Evolutionary conservation across 2,888 invertebrate species (phyloP), one percentile per base, ranked within the genome.

Genomic region (Omphaloscelis lunosa): DNA sequence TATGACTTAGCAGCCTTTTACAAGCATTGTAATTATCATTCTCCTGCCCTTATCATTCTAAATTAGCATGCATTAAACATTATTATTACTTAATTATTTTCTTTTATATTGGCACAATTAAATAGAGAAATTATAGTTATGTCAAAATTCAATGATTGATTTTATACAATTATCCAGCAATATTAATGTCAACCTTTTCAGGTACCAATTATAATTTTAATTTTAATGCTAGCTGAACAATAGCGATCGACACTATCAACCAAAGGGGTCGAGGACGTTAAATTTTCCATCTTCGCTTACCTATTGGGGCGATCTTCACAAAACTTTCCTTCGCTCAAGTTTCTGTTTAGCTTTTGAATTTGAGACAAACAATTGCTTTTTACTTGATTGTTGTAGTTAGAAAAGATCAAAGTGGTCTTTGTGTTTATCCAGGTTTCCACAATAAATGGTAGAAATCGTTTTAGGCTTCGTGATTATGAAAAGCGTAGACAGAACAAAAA

Each of bases 191-290:
- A n/a, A n/a, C n/a, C n/a, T n/a, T n/a, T n/a, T n/a, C n/a, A n/a
- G n/a, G n/a, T n/a, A n/a, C n/a, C n/a, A n/a, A n/a, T n/a, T n/a
- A n/a, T n/a, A n/a, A n/a, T n/a, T n/a, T n/a, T n/a, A n/a, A n/a
- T n/a, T n/a, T n/a, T n/a, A 81, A 73, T 84, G 65, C 56, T 84
- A 79, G 48, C 51, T 72, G 72, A 79, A 84, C 84, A 84, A 81
- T 69, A 69, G 72, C 56, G 51, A 67, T 67, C 67, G 34, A 61
- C 61, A 34, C 61, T 79, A 69, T 61, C 63, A 72, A 45, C 69
- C 69, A 56, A 65, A 79, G 48, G 29, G 58, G 66, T 61, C 51
- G 73, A 79, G 51, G 34, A 34, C 41, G 34, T 51, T 56, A 79
- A 62, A 84, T 71, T 67, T 84, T 53, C 74, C 74, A 84, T 73